Evolutionary conservation across 2,113 vertebrate species (phyloP).

Genomic region (Odobenus rosmarus): DNA sequence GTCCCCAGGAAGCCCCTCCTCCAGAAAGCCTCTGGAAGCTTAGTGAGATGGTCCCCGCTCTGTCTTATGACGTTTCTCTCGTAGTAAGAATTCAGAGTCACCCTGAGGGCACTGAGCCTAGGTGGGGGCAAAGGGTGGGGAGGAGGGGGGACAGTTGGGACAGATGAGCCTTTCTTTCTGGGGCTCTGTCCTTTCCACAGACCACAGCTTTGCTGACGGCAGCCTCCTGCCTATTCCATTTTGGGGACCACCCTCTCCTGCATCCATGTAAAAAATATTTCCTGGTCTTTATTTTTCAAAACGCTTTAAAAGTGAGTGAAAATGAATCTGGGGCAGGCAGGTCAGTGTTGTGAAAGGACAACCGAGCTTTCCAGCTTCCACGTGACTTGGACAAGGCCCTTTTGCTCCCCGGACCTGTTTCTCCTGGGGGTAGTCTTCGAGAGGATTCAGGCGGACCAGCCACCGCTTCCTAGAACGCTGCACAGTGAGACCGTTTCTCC

Average conservation of each 20-base stretch:
- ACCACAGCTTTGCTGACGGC: neutral
- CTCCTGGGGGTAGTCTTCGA: accelerated
- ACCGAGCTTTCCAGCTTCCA: neutral
- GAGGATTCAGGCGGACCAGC: neutral
- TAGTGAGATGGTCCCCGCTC: neutral
- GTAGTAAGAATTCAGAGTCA: neutral
- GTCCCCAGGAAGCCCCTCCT: neutral
- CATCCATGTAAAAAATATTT: neutral
- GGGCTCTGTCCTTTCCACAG: neutral
- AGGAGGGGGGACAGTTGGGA: accelerated
- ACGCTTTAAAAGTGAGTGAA: neutral
- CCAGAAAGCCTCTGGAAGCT: neutral
- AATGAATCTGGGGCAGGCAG: neutral
- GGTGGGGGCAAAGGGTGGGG: neutral
- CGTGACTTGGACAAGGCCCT: accelerated
- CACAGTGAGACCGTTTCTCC: accelerated
- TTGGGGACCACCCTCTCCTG: neutral
- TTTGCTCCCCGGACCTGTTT: neutral
- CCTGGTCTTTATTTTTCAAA: neutral
- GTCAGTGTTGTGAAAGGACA: neutral
- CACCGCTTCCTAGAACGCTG: accelerated
- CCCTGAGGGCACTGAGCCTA: neutral
- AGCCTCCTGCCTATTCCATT: neutral
- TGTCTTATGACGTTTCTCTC: neutral
- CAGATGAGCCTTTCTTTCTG: neutral